Conservation (phyloP, 2,888 invertebrate genomes). For the Eilema depressum region DNA sequence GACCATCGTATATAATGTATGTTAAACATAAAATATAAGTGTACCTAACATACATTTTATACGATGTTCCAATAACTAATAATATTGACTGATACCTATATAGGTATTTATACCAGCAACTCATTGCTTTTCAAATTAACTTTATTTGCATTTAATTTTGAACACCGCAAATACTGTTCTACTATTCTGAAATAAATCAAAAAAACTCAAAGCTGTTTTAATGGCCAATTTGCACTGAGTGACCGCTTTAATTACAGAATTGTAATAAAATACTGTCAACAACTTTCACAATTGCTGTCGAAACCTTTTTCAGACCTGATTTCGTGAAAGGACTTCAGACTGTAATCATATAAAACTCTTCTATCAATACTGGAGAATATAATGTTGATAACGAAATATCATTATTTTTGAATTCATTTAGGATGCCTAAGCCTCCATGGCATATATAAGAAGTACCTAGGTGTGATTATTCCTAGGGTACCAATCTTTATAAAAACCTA, state of each 20-base stretch:
- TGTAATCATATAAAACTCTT: conserved; percentile 23
- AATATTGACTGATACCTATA: no score
- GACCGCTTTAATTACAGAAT: conserved; percentile 40
- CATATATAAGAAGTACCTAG: no score
- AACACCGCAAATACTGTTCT: conserved; percentile 15
- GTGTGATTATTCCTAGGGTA: not conserved
- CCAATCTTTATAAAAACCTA: not conserved
- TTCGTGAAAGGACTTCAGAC: conserved; percentile 30
- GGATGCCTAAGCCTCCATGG: not conserved
- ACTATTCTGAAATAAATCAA: conserved; percentile 27
- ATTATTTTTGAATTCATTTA: not conserved
- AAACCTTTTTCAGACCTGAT: conserved; percentile 28
- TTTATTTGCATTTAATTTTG: not conserved
- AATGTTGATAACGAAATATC: not conserved
- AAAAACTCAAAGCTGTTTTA: conserved; percentile 35
- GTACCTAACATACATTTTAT: no score
- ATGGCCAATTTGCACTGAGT: conserved; percentile 45
- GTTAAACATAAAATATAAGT: no score
- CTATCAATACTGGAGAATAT: conserved; percentile 7
- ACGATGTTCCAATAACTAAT: no score
- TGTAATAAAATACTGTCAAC: conserved; percentile 42
- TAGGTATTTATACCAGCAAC: not conserved
- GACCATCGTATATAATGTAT: no score
- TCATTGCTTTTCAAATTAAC: not conserved
- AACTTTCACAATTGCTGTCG: conserved; percentile 42